phyloP scores from a whole-genome alignment of 2,113 vertebrate genomes.

The Nannobrachium achirus region DNA sequence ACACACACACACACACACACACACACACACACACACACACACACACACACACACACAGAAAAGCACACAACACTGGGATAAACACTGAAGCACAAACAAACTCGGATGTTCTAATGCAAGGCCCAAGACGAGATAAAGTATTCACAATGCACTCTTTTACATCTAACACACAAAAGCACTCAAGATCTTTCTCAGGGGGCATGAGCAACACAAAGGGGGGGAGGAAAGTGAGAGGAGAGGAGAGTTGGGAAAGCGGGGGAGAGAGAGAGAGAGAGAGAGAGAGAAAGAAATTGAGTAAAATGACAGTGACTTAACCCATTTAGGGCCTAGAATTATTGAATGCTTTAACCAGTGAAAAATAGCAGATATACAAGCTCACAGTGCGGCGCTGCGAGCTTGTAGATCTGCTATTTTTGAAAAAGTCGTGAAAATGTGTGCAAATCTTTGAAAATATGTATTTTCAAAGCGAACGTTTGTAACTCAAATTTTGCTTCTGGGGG shows the following conservation, averaged over 20 bases:
- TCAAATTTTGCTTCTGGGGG: no score
- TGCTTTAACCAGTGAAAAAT: no score
- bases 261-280: background rate
- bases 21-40: slow-evolving; percentile 24
- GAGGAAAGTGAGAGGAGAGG: background rate
- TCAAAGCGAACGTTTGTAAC: no score
- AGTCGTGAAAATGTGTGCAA: no score
- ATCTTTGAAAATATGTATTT: no score
- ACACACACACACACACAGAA: slow-evolving; percentile 17
- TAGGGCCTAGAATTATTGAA: no score
- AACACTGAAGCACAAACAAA: slow-evolving; percentile 47
- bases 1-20: slow-evolving; percentile 8
- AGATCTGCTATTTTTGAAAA: no score
- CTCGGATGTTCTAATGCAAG: slow-evolving; percentile 24
- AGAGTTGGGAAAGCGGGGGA: background rate
- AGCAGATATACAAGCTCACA: no score
- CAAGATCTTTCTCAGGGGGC: slow-evolving; percentile 36
- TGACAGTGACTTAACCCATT: no score
- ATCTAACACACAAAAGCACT: slow-evolving; percentile 72
- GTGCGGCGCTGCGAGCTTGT: no score
- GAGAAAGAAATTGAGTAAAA: background rate
- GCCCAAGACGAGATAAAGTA: slow-evolving; percentile 49
- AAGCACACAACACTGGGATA: slow-evolving; percentile 5
- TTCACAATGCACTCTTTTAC: slow-evolving; percentile 40
- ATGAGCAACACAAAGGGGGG: slow-evolving; percentile 29